Base-by-base conservation (phyloP, 2,797 vertebrate genomes). In the Melanotaenia trifasciata region DNA sequence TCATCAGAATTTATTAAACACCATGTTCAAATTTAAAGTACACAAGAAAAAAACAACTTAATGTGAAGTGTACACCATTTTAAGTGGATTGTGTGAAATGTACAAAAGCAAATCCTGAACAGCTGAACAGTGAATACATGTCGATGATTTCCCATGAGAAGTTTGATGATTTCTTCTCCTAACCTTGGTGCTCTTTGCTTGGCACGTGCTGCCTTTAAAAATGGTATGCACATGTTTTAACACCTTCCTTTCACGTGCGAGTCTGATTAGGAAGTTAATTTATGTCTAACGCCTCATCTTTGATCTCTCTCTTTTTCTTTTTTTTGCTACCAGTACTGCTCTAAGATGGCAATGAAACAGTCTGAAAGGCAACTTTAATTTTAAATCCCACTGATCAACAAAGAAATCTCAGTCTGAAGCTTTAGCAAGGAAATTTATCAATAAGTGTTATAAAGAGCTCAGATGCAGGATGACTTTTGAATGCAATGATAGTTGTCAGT, bases 231-330 rank as follows among this genome's bases (percentile, higher is more conserved):
- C 79, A 69, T 78, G 83, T 72, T 69, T 75, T 64, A 74, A 61
- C 58, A 60, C 74, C 81, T 83, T 79, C 57, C 57, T 26, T 5
- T 62, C 87, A 88, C 61, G 74, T 91, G 88, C 12, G 35, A 50
- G 32, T 75, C 73, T 18, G 12, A 82, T 74, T 67, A 74, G 47
- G 67, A 82, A 47, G 67, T 80, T 70, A 40, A 78, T 79, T 74
- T 62, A 64, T 72, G 70, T 11, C 58, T 67, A 32, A 67, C 40
- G n/a, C 51, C 30, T 75, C 36, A 59, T 40, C 57, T 64, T 50
- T 58, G 47, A 67, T 73, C 54, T 77, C n/a, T 53, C 61, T 71
- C 65, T 45, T 6, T 10, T 35, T 32, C 43, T 71, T 28, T 45
- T 24, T 67, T 54, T 14, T 13, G 51, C 47, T 24, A 32, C 36